Evolutionary conservation across 1,140 invertebrate genomes (phyloP), one percentile per base, ranked within the genome.

Genomic region (Matsumurasca onukii): DNA sequence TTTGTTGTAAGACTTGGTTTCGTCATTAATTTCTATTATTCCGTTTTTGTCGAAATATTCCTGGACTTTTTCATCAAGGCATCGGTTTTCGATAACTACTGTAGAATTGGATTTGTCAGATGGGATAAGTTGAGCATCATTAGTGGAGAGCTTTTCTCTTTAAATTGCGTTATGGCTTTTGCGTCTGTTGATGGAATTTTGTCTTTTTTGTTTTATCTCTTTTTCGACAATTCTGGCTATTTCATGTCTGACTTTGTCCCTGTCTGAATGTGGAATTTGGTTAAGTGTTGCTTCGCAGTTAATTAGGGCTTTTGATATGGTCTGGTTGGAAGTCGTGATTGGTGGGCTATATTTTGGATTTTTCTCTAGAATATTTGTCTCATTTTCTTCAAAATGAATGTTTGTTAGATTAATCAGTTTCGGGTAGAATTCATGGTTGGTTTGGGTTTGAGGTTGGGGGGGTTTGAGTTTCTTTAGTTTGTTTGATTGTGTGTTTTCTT

Each of bases 331-430:
- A 12, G 34, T 9, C 17, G 9, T 45, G 34, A 12, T 9, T 51
- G n/a, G n/a, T 51, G 49, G 49, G 24, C 24, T 17, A 20, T 20
- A 51, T 51, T 51, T 51, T 3, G 49, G 49, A 20, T 51, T 51
- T 51, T 51, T 51, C 24, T 51, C 49, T 22, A 51, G 49, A 20
- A 51, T 20, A 20, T 51, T 51, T 5, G 49, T 3, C 24, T 51
- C 49, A 3, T 51, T 51, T 5, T 51, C 49, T 51, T 51, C 49
- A 51, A 51, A 20, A 3, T 5, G 5, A 22, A 51, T 51, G 3
- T 51, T 22, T 5, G 49, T 51, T 9, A 51, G n/a, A n/a, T 51
- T 51, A 12, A 51, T 51, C 24, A 51, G n/a, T 51, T 51, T 51
- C 5, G 49, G 49, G n/a, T 51, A 51, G 24, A 51, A 51, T 3